Conservation (phyloP, 2,113 vertebrate genomes). For the Daubentonia madagascariensis region DNA sequence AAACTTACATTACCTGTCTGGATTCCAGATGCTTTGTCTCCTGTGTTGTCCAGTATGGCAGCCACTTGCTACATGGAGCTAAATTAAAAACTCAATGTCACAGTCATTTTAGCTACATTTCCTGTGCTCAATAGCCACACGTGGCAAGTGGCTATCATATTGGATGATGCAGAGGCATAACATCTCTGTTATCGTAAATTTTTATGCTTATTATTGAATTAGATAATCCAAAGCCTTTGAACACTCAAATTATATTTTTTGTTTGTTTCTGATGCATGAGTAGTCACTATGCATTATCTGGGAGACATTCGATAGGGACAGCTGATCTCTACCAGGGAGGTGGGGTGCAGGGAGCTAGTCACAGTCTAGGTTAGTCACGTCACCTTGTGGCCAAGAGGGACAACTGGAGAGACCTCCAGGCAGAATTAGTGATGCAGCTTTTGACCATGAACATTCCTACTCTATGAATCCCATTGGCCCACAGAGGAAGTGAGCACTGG, state of each 20-base stretch:
- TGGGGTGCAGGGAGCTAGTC: neutral
- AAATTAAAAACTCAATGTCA: neutral
- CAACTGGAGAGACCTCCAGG: neutral
- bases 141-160: neutral
- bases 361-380: neutral
- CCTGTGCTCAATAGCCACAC: neutral
- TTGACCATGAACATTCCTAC: neutral
- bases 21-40: neutral
- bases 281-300: neutral
- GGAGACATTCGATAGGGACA: neutral
- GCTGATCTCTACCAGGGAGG: neutral
- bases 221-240: neutral
- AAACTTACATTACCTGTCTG: neutral
- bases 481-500: neutral
- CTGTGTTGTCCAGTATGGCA: neutral
- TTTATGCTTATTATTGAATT: neutral
- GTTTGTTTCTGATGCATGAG: neutral
- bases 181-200: neutral
- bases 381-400: neutral
- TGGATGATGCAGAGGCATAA: neutral
- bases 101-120: too few relatives aligned
- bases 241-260: neutral
- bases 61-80: neutral
- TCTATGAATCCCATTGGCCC: neutral
- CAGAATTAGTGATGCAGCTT: neutral